Evolutionary conservation across 2,888 invertebrate genomes (phyloP).

Genomic region (Stenchaetothrips biformis): DNA sequence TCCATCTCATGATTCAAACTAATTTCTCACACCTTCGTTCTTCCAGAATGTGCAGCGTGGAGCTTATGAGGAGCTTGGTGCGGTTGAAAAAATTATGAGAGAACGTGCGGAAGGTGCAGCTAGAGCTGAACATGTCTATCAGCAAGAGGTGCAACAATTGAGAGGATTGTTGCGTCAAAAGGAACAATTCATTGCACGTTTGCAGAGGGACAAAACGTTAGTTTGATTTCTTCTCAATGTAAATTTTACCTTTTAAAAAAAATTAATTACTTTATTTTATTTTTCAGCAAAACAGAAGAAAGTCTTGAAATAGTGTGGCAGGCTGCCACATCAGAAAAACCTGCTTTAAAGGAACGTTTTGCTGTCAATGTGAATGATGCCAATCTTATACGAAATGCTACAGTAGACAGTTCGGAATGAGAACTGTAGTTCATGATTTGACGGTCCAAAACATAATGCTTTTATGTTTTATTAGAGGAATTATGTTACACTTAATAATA

Average conservation of each 20-base stretch:
- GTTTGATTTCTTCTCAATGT: not conserved
- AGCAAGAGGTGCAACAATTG: constrained; percentile 43
- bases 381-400: not conserved
- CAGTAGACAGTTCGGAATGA: not conserved
- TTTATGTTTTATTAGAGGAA: too few species aligned
- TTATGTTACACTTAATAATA: too few species aligned
- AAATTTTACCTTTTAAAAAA: not conserved
- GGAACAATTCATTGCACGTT: constrained; percentile 33
- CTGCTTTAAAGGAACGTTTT: not conserved
- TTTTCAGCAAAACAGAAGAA: constrained; percentile 9
- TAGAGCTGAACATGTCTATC: constrained; percentile 46
- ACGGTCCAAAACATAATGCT: not conserved
- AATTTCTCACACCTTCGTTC: constrained; percentile 22
- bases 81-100: constrained; percentile 50
- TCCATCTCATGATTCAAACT: not conserved
- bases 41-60: constrained; percentile 50
- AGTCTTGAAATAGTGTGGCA: constrained; percentile 8
- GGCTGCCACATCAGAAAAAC: not conserved
- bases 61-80: constrained; percentile 50
- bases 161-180: constrained; percentile 1
- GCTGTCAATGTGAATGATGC: not conserved
- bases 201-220: constrained; percentile 2
- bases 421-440: not conserved
- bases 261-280: not conserved
- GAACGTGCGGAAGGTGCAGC: constrained; percentile 49